Evolutionary conservation across 2,888 invertebrate genomes (phyloP).

Genomic region (Syrista parreyssii): DNA sequence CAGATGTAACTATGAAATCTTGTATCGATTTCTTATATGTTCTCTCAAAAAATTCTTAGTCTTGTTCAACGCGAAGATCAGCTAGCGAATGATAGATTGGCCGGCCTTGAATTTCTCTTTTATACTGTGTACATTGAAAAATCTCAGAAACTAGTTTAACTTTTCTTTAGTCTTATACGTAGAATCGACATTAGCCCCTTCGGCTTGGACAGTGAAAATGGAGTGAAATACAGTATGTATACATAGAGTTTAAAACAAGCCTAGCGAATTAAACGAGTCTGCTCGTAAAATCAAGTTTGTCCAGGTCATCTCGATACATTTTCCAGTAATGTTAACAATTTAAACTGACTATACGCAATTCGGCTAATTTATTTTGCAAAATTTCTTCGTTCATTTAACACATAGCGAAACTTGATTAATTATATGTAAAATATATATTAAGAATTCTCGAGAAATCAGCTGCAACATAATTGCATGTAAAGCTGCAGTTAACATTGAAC

Average conservation of each 20-base stretch:
- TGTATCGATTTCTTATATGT: neutral
- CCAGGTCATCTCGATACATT: neutral
- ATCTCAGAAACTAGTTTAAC: slow-evolving; percentile 63
- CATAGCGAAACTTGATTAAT: neutral
- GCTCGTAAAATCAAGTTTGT: neutral
- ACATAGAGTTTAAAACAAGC: neutral
- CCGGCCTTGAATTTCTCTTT: slow-evolving; percentile 63
- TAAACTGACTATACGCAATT: neutral
- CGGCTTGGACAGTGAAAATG: slow-evolving; percentile 41
- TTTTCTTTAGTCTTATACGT: slow-evolving; percentile 55
- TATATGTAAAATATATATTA: neutral
- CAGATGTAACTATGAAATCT: neutral
- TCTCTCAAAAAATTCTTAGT: neutral
- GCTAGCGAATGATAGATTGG: slow-evolving; percentile 56
- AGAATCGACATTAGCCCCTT: slow-evolving; percentile 23
- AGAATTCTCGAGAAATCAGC: neutral
- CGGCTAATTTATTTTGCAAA: neutral
- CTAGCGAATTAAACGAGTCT: neutral
- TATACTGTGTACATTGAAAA: slow-evolving; percentile 59
- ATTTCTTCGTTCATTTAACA: neutral
- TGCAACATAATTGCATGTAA: neutral
- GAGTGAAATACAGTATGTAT: slow-evolving; percentile 6
- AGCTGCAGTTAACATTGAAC: neutral
- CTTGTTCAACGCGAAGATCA: slow-evolving; percentile 30
- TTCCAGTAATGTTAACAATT: neutral